These are phyloP conservation scores for Leucopternis melanops DNA, from an alignment of 2,113 vertebrate species.

Conservation along the genomic window DNA sequence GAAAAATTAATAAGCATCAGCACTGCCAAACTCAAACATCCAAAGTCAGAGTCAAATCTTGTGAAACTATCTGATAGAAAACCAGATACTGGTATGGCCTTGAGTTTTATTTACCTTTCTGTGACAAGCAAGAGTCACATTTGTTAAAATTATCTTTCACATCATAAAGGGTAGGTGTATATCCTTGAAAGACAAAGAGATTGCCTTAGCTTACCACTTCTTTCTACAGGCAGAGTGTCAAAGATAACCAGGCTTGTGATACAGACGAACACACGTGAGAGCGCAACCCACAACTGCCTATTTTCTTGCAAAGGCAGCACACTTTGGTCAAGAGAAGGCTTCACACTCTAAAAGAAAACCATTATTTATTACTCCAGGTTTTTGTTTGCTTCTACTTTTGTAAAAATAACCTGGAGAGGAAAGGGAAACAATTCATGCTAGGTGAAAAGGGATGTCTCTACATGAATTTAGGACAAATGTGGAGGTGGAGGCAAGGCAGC, in stretches of 20 bases:
- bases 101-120: neutral
- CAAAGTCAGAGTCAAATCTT: neutral
- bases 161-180: rapidly evolving
- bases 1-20: neutral
- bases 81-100: neutral
- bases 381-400: neutral
- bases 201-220: neutral
- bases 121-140: neutral
- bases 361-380: neutral
- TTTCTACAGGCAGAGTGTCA: neutral
- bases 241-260: neutral
- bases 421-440: neutral
- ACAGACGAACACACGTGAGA: rapidly evolving
- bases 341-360: neutral
- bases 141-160: neutral
- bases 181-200: neutral
- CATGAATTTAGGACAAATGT: neutral
- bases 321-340: neutral
- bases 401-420: neutral
- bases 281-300: neutral
- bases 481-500: neutral
- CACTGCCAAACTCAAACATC: neutral
- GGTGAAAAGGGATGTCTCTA: neutral
- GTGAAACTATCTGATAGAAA: neutral
- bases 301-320: neutral